Base-by-base conservation (phyloP, 2,113 vertebrate species). In the Osmerus mordax region DNA sequence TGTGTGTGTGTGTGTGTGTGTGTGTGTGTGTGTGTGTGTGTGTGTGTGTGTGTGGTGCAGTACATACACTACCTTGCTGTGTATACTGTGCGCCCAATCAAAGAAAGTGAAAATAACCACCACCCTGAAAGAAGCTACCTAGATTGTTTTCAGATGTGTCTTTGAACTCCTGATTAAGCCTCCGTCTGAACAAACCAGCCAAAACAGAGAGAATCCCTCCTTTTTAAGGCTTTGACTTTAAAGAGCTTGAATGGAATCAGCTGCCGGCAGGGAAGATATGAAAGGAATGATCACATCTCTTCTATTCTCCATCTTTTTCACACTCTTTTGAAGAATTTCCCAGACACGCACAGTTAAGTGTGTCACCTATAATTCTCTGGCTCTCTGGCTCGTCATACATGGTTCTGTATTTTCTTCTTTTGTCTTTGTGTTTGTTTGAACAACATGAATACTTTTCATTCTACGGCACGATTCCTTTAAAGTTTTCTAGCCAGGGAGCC, bases 301-400 rank as follows among this genome's bases (percentile, higher is more conserved):
- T 75, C 82, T 69, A 71, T 83, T 81, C 75, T 83, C 87, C 25
- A 65, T 75, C 70, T 70, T 78, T 74, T 70, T 68, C 16, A 64
- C 67, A 61, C 72, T 71, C 70, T 73, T 67, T 18, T 62, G 60
- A 76, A 67, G 70, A n/a, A 41, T 15, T 19, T 74, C 71, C 71
- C 82, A 83, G 73, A 75, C 78, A 68, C 70, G 9, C 68, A 65
- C 54, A 83, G 21, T 9, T 15, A 69, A 74, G 70, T 8, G 2
- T 73, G 64, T 19, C 67, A 75, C 67, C 76, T 73, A 64, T 29
- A 70, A 67, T 18, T 70, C 68, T 71, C 25, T 51, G 14, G 14
- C 69, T 12, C 14, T 36, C 52, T 53, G 41, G 41, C 54, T n/a
- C 32, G 18, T 53, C 18, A 54, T 25, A 19, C 19, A 3, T 23